Base-by-base conservation (phyloP, 2,113 vertebrate genomes). In the Nothocercus julius region DNA sequence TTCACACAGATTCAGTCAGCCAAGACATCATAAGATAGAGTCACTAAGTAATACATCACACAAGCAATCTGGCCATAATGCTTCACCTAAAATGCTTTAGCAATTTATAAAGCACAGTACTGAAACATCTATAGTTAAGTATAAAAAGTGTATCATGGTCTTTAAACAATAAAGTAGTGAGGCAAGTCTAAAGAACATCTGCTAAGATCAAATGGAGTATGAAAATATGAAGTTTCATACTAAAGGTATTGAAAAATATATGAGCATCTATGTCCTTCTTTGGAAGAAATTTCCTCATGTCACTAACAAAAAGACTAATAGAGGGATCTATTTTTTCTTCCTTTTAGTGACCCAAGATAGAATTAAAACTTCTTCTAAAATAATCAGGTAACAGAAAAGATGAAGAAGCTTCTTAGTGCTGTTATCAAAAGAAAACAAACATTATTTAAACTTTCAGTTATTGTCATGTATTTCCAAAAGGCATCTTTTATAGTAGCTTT, bases 81-180 rank as follows among this genome's bases (percentile, higher is more conserved):
- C 38, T 94, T 86, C 91, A 66, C 90, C 53, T 92, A 93, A 96
- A 95, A 93, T 77, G 83, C 81, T 94, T 62, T 38, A 89, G 85
- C 70, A 89, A 90, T 94, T 90, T 93, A 88, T 90, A 93, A 88
- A 90, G 76, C 68, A 82, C n/a, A 82, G 74, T 90, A 94, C 3
- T 70, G 72, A 86, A 74, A 74, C 83, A 85, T 77, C 72, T 90
- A 86, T 53, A 82, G 58, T 82, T 89, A 92, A 91, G 62, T 82
- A 91, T n/a, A 56, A 88, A 90, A 92, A 79, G 64, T 85, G 93
- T 66, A 88, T 87, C 75, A 84, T 51, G 94, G 86, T 97, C 84
- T 92, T 96, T 94, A 92, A 85, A 87, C 89, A 95, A 96, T 90
- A 78, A 78, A 79, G 66, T 75, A 76, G 94, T 87, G 84, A 95